A percentile compares a stretch with the other conserved stretches of the same genome.
Evolutionary conservation across 1,140 invertebrate species (phyloP).

Genomic region (Yoshiicerus persimilis): DNA sequence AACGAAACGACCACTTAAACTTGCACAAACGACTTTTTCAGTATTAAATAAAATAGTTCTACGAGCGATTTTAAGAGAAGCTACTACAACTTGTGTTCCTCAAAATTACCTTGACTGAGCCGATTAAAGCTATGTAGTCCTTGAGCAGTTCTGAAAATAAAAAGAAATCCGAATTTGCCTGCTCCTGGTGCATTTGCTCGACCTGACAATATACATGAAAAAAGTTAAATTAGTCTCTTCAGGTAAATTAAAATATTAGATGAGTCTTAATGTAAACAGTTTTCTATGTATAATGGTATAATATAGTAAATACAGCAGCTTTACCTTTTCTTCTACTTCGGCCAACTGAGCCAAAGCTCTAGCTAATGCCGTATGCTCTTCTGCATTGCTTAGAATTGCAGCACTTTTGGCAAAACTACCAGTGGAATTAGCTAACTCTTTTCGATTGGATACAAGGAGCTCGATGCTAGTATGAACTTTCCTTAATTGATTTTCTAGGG

Average conservation of each 20-base stretch:
- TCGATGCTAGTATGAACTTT: slow-evolving; percentile 88
- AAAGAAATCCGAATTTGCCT: slow-evolving; percentile 93
- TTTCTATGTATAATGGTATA: not conserved
- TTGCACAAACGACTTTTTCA: slow-evolving; percentile 25
- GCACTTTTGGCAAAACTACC: slow-evolving; percentile 82
- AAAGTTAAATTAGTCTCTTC: not conserved
- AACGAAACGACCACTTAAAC: slow-evolving; percentile 28
- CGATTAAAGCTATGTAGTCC: slow-evolving; percentile 92
- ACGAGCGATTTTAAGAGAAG: not conserved
- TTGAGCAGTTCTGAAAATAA: slow-evolving; percentile 90
- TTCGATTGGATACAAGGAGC: slow-evolving; percentile 78
- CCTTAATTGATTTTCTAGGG: slow-evolving; percentile 82
- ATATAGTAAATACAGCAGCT: not conserved
- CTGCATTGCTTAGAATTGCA: slow-evolving; percentile 89
- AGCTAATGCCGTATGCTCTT: slow-evolving; percentile 91
- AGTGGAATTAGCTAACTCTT: slow-evolving; percentile 78
- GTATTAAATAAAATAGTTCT: not conserved
- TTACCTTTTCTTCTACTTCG: slow-evolving; percentile 82
- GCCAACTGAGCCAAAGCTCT: slow-evolving; percentile 89
- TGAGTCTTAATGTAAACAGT: not conserved
- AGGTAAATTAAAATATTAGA: not conserved
- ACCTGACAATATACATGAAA: slow-evolving; percentile 59
- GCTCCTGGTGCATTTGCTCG: slow-evolving; percentile 82
- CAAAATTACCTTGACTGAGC: slow-evolving; percentile 75
- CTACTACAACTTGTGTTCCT: not conserved